Base-by-base conservation (phyloP, 2,888 invertebrate species). In the Drosophila paramelanica region DNA sequence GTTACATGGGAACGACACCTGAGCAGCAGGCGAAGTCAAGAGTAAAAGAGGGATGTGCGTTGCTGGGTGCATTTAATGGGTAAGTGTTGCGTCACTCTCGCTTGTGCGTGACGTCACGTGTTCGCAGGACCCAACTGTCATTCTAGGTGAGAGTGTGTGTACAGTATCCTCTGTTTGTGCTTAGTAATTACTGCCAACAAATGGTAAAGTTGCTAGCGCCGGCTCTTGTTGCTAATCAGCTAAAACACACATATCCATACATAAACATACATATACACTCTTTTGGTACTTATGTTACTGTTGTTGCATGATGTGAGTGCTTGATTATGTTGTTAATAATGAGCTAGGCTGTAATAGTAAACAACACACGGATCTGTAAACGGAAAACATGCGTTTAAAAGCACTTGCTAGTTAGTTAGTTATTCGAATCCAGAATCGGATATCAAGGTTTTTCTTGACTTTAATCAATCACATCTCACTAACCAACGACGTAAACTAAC, bases 251-350 rank as follows among this genome's bases (percentile, higher is more conserved):
- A 38, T 20, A 20, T 20, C 20, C 20, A 1, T 20, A 20, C 23
- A 23, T 20, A 52, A 47, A 62, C 51, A 53, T 45, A 45, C 56
- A 72, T 51, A 61, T 27, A 50, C 45, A 55, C 39, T 41, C 31
- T 45, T 41, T 36, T 47, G n/a, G 47, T 43, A 56, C 67, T 57
- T 51, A 31, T 39, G 60, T 55, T 67, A 58, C 45, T 51, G 52
- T 49, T 60, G 52, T 47, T 62, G 47, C 49, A 58, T 42, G 65
- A 49, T 56, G 23, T 50, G 80, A 81, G 76, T 77, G 67, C 73
- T 70, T 86, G 73, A 83, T 83, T 87, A 89, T 80, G 73, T 81
- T 78, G 84, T 74, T 89, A 73, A 82, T 84, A 84, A 88, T 83
- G 73, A 84, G 73, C 56, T 57, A 74, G 65, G 65, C 76, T 66